Evolutionary conservation across 2,113 vertebrate genomes (phyloP).

Genomic region (Oncorhynchus mykiss): DNA sequence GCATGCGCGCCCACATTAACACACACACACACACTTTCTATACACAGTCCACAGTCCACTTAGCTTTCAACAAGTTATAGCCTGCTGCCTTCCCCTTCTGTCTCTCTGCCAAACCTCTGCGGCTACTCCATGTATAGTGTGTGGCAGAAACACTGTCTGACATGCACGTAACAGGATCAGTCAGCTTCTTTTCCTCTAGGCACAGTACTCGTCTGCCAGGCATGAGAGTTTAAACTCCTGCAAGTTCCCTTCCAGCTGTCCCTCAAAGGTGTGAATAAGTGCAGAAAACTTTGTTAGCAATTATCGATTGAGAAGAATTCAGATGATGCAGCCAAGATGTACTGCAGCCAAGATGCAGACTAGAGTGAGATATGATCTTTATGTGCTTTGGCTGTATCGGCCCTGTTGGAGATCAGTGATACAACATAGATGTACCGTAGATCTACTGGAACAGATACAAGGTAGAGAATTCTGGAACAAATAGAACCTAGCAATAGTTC

Average conservation of each 20-base stretch:
- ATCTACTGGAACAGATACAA: neutral
- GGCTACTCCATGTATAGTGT: neutral
- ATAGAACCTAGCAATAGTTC: too few species aligned
- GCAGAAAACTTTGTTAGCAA: constrained; percentile 22
- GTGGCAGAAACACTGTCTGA: neutral
- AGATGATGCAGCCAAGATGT: neutral
- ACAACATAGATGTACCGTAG: too few species aligned
- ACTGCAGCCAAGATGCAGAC: too few species aligned
- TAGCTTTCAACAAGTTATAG: constrained; percentile 50
- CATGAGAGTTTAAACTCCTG: neutral
- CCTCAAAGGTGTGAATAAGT: constrained; percentile 12
- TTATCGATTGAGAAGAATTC: constrained; percentile 23
- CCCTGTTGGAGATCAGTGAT: constrained; percentile 22
- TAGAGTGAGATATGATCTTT: neutral
- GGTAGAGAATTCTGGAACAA: neutral
- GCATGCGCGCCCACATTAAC: constrained; percentile 6
- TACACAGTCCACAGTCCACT: neutral
- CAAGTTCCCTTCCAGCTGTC: constrained; percentile 21
- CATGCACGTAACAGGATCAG: neutral
- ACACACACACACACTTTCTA: constrained; percentile 41
- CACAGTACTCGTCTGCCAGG: neutral
- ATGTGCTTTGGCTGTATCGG: constrained; percentile 24
- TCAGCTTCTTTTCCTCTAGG: neutral
- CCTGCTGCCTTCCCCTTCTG: constrained; percentile 46
- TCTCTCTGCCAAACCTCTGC: constrained; percentile 6